These are phyloP conservation scores for Columba livia DNA, from an alignment of 2,113 vertebrate species.

Conservation along the genomic window DNA sequence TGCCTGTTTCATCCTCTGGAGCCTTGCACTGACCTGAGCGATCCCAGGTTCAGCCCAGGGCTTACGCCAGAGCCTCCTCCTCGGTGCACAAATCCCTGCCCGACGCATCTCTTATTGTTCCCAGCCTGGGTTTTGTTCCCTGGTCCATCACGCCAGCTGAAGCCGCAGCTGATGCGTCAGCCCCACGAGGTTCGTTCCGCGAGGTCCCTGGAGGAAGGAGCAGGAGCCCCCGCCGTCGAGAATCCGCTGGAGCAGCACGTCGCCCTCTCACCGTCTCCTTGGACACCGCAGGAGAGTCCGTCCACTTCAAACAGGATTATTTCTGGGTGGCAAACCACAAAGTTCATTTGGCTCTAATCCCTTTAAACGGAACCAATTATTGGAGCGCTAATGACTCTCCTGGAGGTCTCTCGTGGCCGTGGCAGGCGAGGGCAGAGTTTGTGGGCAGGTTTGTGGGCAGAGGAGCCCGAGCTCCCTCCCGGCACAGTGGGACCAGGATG, in stretches of 20 bases:
- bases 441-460: not conserved
- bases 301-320: slow-evolving; percentile 65
- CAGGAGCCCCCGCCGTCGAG: accelerated
- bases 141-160: accelerated
- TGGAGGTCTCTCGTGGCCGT: not conserved
- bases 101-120: accelerated
- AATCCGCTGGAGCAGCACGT: not conserved
- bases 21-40: not conserved
- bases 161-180: not conserved
- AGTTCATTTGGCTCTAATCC: slow-evolving; percentile 72
- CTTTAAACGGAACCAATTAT: slow-evolving; percentile 72
- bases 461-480: accelerated
- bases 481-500: accelerated
- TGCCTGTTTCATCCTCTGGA: not conserved
- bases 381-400: slow-evolving; percentile 58
- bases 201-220: not conserved
- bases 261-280: not conserved
- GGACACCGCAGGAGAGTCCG: slow-evolving; percentile 18
- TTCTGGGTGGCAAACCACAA: slow-evolving; percentile 70
- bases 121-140: not conserved
- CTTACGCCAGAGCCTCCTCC: not conserved
- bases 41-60: too few species aligned
- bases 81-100: not conserved
- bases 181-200: accelerated
- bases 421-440: not conserved